Evolutionary conservation across 2,113 vertebrate species (phyloP).

Genomic region (Malurus alboscapulatus): DNA sequence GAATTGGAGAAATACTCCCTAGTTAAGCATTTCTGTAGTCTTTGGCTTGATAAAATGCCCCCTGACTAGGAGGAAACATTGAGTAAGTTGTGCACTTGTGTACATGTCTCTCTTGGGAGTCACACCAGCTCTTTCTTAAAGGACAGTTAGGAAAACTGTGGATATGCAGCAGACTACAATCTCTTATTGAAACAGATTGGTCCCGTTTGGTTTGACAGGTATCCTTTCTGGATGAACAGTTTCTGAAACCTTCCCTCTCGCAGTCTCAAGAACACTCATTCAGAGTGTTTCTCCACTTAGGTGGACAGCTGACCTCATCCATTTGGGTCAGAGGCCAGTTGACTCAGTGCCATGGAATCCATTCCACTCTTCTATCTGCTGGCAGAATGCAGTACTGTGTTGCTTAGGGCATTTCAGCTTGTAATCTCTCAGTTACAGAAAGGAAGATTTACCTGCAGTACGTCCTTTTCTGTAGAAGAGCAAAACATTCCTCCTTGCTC

Average conservation of each 20-base stretch:
- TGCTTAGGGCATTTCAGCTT: neutral
- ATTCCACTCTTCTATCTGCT: neutral
- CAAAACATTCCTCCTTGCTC: neutral
- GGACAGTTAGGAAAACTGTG: neutral
- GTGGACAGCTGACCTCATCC: neutral
- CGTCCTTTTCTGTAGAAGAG: neutral
- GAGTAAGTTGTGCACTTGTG: neutral
- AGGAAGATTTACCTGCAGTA: neutral
- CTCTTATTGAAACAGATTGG: neutral
- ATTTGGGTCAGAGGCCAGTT: neutral
- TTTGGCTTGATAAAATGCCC: neutral
- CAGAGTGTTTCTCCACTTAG: neutral
- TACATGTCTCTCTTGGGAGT: neutral
- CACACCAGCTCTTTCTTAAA: neutral
- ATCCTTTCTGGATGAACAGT: neutral
- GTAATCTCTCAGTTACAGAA: neutral
- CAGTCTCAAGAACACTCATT: neutral
- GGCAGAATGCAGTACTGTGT: neutral
- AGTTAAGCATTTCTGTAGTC: neutral
- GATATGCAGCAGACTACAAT: neutral
- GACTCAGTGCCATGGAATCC: neutral
- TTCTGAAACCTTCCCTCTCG: neutral
- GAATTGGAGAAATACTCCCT: neutral
- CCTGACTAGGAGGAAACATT: neutral
- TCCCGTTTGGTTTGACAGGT: neutral